Evolutionary conservation across 53 echinoderm and acorn worm species (phyloP), one percentile per base, ranked within the genome.

Genomic region (Astropecten irregularis): DNA sequence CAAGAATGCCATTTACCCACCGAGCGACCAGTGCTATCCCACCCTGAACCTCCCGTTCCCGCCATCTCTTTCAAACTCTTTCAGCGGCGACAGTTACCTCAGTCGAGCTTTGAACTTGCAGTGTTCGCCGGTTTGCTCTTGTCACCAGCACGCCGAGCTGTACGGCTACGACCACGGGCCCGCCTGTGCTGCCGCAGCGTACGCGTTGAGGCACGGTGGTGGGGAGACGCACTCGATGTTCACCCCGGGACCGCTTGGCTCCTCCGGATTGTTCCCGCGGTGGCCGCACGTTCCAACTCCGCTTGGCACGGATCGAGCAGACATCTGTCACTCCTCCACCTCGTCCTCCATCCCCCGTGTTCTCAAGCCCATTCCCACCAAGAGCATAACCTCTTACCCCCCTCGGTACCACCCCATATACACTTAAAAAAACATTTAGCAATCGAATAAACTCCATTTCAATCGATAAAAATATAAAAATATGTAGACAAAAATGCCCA

Each of bases 291-390:
- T 40, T 73, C 56, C 86, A 51, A 42, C 49, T 20, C 71, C 65
- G 38, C 40, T 73, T 26, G 27, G 40, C 46, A 39, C 42, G 62
- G 86, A 85, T 38, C 64, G 74, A 30, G 65, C 40, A 2, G 76
- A 62, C 66, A 49, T 88, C 31, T 84, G 82, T 33, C 87, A 81
- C 38, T 69, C 51, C 42, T 55, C 39, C n/a, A n/a, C n/a, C 38
- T 69, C 51, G 27, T 19, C 36, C 34, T 52, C 85, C 21, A 50
- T 71, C 64, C 88, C 90, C 11, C 73, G 93, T 20, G 87, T 93
- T 31, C 63, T 93, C 14, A 93, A 93, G 88, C 93, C 93, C 50
- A 90, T 93, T 49, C 88, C 93, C 37, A 93, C 93, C 30, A 93
- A 93, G 72, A 88, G 87, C 22, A 66, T 93, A 11, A 81, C 93